Base-by-base conservation (phyloP, 2,797 vertebrate genomes). In the Staurois parvus region DNA sequence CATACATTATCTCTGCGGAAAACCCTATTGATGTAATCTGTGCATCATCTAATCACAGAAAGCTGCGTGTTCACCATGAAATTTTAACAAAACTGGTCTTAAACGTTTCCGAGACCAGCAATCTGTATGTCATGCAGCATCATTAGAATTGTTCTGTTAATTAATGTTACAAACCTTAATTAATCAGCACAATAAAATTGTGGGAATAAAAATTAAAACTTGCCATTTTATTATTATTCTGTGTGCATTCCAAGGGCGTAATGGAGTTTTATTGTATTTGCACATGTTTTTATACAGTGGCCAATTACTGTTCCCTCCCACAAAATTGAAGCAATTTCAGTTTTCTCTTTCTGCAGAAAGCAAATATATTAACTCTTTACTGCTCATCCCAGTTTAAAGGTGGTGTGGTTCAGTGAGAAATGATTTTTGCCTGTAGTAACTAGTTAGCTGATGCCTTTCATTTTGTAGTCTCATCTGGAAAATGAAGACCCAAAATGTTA, bases 281-380 rank as follows among this genome's bases (percentile, higher is more conserved):
- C 67, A 45, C 73, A 85, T 69, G 73, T 82, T 86, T 82, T 72
- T 81, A 82, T 76, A 77, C 79, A 66, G 72, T 56, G 45, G 48
- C 52, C 73, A 52, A 81, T 82, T 86, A 82, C 64, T n/a, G 21
- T 77, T 77, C 66, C 79, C 79, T 72, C 72, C 79, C 29, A 72
- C 79, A 82, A 86, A 86, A 86, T 82, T 76, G 73, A 86, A 45
- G 84, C 84, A 76, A 76, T 85, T 85, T 76, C 30, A 85, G 72
- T 86, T 73, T 81, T 73, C 79, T 67, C 28, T 67, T 29, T 68
- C n/a, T 24, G 32, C 75, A 76, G 37, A 76, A 48, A 77, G 19
- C 30, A 77, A 81, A 81, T 56, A 52, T 48, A 37, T 82, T 85
- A 62, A 79, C 75, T 9, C 76, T 72, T 32, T 40, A 34, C 11